Conservation (phyloP, 2,888 invertebrate species). For the Bursaphelenchus okinawaensis region DNA sequence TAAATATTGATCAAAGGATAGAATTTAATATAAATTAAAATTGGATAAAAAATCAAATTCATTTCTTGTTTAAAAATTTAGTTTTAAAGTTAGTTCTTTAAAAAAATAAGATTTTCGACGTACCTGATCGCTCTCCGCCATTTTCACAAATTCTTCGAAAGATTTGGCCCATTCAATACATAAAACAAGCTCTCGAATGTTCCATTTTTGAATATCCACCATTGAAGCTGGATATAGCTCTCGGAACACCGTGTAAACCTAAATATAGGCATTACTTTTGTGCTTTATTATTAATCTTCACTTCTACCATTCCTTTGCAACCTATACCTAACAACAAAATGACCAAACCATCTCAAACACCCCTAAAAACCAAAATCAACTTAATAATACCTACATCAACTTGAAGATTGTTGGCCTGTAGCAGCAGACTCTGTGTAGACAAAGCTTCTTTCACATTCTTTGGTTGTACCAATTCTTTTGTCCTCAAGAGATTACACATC, state of each 20-base stretch:
- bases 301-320: not conserved
- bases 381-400: slow-evolving; percentile 43
- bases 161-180: slow-evolving; percentile 57
- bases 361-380: not conserved
- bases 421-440: slow-evolving; percentile 42
- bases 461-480: slow-evolving; percentile 47
- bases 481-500: slow-evolving; percentile 46
- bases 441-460: slow-evolving; percentile 34
- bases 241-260: slow-evolving; percentile 48
- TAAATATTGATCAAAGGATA: slow-evolving; percentile 10
- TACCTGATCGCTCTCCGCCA: slow-evolving; percentile 49
- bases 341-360: not conserved
- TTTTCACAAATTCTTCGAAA: slow-evolving; percentile 46
- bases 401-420: slow-evolving; percentile 41
- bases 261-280: slow-evolving; percentile 22
- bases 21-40: too few species aligned
- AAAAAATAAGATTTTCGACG: too few species aligned
- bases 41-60: not conserved
- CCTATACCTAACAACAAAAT: not conserved
- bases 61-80: not conserved
- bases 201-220: slow-evolving; percentile 57
- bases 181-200: slow-evolving; percentile 55
- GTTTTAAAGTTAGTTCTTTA: not conserved
- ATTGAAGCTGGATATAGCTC: slow-evolving; percentile 56
- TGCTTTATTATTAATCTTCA: not conserved